Base-by-base conservation (phyloP, 2,113 vertebrate genomes). In the Glaucomys volans region DNA sequence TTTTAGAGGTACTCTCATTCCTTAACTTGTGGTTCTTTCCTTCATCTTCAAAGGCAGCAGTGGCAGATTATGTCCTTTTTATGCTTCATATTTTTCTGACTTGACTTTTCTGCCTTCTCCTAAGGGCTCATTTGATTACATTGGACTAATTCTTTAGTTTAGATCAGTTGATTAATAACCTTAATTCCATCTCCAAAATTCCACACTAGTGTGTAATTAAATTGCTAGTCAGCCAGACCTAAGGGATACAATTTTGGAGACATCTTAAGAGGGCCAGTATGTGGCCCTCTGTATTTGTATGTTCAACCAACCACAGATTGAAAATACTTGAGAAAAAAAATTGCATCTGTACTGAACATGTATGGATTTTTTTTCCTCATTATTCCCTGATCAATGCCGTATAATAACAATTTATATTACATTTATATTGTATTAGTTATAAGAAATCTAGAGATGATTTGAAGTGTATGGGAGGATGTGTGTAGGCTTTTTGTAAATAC, bases 141-240 rank as follows among this genome's bases (percentile, higher is more conserved):
- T 32, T 80, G 40, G 72, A 4, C 28, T 87, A 84, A 74, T 90
- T 92, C 1, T 62, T 95, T 82, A 76, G 28, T 87, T 83, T 92
- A 80, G 37, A 9, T 82, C 24, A 71, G 26, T 14, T 57, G 40
- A 87, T 50, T 62, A 85, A 11, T 90, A 93, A 71, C 52, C 3
- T 94, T 91, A 72, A 91, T 93, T 83, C 37, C 30, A 35, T 54
- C 42, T 94, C 40, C 14, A 64, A 64, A 81, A 59, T 90, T 32
- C 35, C 74, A 5, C 9, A 59, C 82, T 87, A 72, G 28, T 81
- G 22, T 88, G 88, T 57, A 59, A 59, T 59, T 94, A 74, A 74
- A 81, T 67, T 69, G 72, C 28, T 17, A 40, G 2, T 64, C 11
- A 90, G 0, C 42, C 24, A 37, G 42, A 71, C 5, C n/a, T 30